Evolutionary conservation across 1,140 invertebrate genomes (phyloP).

Genomic region (Philaenus spumarius): DNA sequence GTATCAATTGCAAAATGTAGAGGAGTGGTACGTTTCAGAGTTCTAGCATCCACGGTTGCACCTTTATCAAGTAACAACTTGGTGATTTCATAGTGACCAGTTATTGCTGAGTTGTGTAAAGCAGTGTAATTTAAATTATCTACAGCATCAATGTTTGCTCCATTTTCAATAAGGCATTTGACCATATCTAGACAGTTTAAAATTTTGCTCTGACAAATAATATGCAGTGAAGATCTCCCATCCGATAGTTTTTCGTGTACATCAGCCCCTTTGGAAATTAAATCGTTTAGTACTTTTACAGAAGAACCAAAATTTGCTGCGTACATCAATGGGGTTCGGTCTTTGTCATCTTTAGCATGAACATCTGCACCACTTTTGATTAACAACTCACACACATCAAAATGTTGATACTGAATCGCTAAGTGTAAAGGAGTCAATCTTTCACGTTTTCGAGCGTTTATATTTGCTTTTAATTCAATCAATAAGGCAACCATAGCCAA

Average conservation of each 20-base stretch:
- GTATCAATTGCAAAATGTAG: constrained; percentile 25
- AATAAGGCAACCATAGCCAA: neutral
- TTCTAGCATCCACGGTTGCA: constrained; percentile 19
- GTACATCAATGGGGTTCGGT: constrained; percentile 23
- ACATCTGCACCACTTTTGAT: constrained; percentile 17
- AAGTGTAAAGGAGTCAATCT: constrained; percentile 13
- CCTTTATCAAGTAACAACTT: constrained; percentile 15
- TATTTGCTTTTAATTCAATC: neutral
- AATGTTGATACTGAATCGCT: constrained; percentile 16
- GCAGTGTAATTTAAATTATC: constrained; percentile 39
- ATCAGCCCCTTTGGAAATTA: neutral
- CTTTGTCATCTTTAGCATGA: constrained; percentile 17
- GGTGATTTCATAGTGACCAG: constrained; percentile 40
- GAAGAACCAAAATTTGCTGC: no score
- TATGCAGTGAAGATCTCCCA: neutral
- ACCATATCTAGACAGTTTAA: constrained; percentile 29
- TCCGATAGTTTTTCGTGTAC: neutral
- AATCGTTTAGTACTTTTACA: no score
- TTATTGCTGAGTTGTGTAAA: constrained; percentile 41
- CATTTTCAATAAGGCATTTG: constrained; percentile 47
- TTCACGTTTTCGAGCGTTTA: neutral
- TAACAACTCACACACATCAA: constrained; percentile 16
- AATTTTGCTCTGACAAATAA: neutral
- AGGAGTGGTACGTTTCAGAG: constrained; percentile 17
- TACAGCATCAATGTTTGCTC: constrained; percentile 47